Evolutionary conservation across 2,113 vertebrate genomes (phyloP).

Genomic region (Cyprichromis sp.): DNA sequence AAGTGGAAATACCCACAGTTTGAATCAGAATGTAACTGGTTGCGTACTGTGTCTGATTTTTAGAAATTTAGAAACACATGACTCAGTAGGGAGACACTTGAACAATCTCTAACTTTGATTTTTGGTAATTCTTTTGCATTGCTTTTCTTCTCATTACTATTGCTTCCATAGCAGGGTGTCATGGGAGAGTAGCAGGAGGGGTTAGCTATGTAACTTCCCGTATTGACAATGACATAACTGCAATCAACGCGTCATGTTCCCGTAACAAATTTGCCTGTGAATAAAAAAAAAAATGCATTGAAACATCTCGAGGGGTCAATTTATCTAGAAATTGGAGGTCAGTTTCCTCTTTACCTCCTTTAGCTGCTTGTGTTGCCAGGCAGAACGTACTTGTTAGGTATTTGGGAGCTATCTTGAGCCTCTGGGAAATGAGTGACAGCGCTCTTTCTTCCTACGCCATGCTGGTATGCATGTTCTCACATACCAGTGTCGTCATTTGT

Average conservation of each 20-base stretch:
- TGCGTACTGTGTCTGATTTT: background rate
- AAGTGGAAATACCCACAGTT: background rate
- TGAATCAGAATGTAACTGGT: background rate
- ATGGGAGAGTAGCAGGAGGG: background rate
- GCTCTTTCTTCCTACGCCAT: constrained; percentile 17
- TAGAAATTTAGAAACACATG: background rate
- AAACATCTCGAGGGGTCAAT: constrained; percentile 9
- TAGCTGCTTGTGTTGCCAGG: constrained; percentile 32
- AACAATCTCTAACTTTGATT: background rate
- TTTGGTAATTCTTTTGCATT: background rate
- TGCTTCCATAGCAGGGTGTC: background rate
- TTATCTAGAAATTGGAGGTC: constrained; percentile 20
- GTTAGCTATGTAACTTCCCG: background rate
- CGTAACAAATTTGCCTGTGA: constrained; percentile 27
- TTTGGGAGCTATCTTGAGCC: constrained; percentile 43
- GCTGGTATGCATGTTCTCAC: constrained; percentile 30
- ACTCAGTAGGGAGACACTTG: background rate
- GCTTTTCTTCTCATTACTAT: background rate
- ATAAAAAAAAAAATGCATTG: constrained; percentile 30
- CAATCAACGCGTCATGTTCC: constrained; percentile 1
- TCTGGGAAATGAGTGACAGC: constrained; percentile 21
- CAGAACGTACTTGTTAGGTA: constrained; percentile 10
- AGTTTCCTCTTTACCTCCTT: constrained; percentile 24
- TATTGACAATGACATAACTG: background rate
- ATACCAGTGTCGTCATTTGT: constrained; percentile 19